Conservation (phyloP, 2,888 invertebrate species). For the Nomada hirtipes region DNA sequence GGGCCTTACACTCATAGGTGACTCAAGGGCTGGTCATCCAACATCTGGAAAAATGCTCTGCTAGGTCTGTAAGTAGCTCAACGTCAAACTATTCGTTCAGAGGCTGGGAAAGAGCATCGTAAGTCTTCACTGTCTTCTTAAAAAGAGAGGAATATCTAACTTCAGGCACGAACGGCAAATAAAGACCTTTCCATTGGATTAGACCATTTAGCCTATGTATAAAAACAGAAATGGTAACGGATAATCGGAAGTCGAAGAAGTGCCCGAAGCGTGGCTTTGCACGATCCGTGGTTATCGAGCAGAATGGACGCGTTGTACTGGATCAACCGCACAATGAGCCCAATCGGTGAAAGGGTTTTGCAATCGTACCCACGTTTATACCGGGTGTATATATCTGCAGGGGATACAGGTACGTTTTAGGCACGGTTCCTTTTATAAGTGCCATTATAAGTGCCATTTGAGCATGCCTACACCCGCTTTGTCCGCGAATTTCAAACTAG, state of each 20-base stretch:
- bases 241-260: conserved; percentile 50
- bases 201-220: neutral
- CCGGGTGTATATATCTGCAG: conserved; percentile 52
- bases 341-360: conserved; percentile 65
- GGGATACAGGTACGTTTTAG: conserved; percentile 59
- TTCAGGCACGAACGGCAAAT: conserved; percentile 2
- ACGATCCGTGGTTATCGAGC: conserved; percentile 59
- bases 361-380: conserved; percentile 57
- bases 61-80: neutral
- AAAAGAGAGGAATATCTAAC: neutral
- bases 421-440: conserved; percentile 52
- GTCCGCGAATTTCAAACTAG: conserved; percentile 63
- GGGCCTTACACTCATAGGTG: too few relatives aligned
- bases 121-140: neutral
- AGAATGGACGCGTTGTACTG: conserved; percentile 62
- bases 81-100: too few relatives aligned
- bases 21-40: too few relatives aligned
- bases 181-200: conserved; percentile 16
- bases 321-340: conserved; percentile 56
- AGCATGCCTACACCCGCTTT: conserved; percentile 61
- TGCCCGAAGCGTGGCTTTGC: conserved; percentile 67
- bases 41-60: too few relatives aligned
- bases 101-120: neutral
- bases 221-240: conserved; percentile 37
- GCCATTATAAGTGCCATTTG: conserved; percentile 64